Conservation (phyloP, 1,140 invertebrate genomes). For the Pteromalus puparum region DNA sequence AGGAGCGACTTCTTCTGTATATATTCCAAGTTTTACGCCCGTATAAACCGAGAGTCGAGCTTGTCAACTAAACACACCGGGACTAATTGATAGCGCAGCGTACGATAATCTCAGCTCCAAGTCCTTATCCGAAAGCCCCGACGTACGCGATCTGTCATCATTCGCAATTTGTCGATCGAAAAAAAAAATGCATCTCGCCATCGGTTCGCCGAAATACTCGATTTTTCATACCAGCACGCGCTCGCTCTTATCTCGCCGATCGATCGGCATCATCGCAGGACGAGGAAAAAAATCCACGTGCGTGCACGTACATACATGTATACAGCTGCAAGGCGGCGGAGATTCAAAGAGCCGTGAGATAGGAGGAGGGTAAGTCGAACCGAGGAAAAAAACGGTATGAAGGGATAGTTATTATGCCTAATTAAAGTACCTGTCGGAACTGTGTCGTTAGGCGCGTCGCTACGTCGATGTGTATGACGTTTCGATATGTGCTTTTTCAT, state of each 20-base stretch:
- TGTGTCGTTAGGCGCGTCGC: conserved; percentile 25
- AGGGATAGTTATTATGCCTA: conserved; percentile 33
- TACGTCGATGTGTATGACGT: neutral
- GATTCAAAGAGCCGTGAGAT: neutral
- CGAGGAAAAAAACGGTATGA: neutral
- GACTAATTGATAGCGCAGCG: neutral
- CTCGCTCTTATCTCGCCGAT: conserved; percentile 10
- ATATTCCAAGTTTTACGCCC: neutral
- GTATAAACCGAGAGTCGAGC: neutral
- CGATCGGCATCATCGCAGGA: neutral
- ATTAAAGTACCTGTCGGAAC: conserved; percentile 41
- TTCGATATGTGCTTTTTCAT: neutral
- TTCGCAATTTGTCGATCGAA: too few species aligned
- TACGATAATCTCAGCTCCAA: neutral
- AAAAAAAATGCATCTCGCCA: too few species aligned
- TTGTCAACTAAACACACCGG: neutral
- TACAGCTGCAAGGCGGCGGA: neutral
- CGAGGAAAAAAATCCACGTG: neutral
- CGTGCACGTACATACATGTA: neutral
- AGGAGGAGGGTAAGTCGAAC: neutral
- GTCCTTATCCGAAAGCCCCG: neutral
- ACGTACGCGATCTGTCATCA: neutral
- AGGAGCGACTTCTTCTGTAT: conserved; percentile 13
- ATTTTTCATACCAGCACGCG: neutral
- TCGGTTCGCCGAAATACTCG: neutral